Evolutionary conservation across 2,113 vertebrate species (phyloP).

Genomic region (Podocnemis expansa): DNA sequence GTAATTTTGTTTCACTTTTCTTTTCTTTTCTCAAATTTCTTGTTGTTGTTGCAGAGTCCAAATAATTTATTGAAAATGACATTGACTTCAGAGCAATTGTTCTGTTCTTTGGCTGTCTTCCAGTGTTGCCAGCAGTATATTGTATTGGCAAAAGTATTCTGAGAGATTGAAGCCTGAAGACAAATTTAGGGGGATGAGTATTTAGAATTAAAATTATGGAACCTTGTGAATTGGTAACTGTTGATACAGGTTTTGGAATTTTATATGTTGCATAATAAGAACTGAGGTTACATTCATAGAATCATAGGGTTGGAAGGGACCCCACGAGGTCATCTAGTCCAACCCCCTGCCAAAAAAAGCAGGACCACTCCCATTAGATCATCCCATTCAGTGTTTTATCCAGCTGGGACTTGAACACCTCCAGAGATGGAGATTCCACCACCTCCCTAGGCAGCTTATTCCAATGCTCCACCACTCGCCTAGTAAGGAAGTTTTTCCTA

Average conservation of each 20-base stretch:
- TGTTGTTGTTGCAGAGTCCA: slow-evolving; percentile 40
- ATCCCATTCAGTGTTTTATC: too few relatives aligned
- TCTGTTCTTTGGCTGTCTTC: slow-evolving; percentile 1
- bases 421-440: too few relatives aligned
- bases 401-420: too few relatives aligned
- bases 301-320: too few relatives aligned
- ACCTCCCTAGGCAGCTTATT: too few relatives aligned
- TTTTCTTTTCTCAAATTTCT: slow-evolving; percentile 23
- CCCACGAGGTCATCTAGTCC: too few relatives aligned
- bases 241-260: background rate
- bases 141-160: background rate
- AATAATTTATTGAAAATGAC: slow-evolving; percentile 36
- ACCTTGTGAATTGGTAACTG: background rate
- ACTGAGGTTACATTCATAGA: background rate
- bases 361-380: too few relatives aligned
- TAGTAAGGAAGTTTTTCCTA: too few relatives aligned
- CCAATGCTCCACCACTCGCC: too few relatives aligned
- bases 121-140: background rate
- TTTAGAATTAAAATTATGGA: background rate
- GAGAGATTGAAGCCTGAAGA: slow-evolving; percentile 12
- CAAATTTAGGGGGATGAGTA: background rate
- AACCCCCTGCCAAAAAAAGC: too few relatives aligned
- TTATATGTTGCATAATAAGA: background rate
- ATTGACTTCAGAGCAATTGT: slow-evolving; percentile 31
- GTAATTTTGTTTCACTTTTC: slow-evolving; percentile 32